Evolutionary conservation across 2,888 invertebrate genomes (phyloP), one percentile per base, ranked within the genome.

Genomic region (Erebia palarica): DNA sequence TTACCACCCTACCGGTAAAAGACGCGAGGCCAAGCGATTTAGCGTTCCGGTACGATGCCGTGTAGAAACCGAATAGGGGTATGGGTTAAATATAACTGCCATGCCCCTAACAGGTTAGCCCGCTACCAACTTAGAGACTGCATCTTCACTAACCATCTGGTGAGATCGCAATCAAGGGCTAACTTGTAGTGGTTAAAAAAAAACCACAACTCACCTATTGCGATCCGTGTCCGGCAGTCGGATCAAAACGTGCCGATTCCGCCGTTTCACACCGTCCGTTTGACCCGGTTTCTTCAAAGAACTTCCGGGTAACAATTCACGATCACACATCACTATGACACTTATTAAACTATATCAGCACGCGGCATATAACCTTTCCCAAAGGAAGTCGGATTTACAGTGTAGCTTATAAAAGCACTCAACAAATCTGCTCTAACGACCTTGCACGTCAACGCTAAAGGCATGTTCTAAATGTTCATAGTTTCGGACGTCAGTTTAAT

Each of bases 201-300:
- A n/a, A n/a, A n/a, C n/a, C n/a, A n/a, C 10, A 21, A n/a, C 81
- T 74, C 75, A 91, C 92, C 88, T 85, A 76, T 83, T 76, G 18
- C 75, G 64, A 47, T 85, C 79, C 0, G 85, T 78, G 44, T 89
- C 87, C 21, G 91, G 91, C 9, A 90, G 69, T 59, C 81, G 81
- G 55, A 92, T 90, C 65, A 89, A 80, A 0, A 92, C 91, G 76
- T 91, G 90, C 8, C 84, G 82, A 71, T 83, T 84, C 67, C 79
- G 86, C 69, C 78, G 83, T 64, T 79, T 82, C 10, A 73, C 78
- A n/a, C 75, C 73, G n/a, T 66, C 72, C 14, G 78, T 73, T 53
- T 72, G 79, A 1, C 82, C 83, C 1, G 83, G 80, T 68, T 83
- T 83, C 76, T 83, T 87, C 76, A 91, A 60, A 1, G 91, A 89